Percentiles rank a stretch among this genome's conserved stretches.
phyloP scores from a whole-genome alignment of 2,888 invertebrate species.

The Labia minor region DNA sequence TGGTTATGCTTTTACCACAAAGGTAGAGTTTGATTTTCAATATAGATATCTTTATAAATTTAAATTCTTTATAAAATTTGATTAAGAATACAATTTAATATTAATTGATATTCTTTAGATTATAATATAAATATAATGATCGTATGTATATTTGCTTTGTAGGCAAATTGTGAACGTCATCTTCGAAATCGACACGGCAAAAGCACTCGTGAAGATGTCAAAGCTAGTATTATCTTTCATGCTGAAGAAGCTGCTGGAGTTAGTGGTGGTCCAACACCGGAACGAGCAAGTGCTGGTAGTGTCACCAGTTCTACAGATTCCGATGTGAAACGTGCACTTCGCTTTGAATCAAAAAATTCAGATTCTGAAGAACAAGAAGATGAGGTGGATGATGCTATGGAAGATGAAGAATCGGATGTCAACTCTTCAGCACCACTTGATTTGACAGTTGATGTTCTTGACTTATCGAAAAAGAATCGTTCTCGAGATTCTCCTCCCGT shows the following conservation, averaged over 20 bases:
- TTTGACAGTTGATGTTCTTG: constrained; percentile 66
- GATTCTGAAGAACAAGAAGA: constrained; percentile 40
- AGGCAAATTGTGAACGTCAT: constrained; percentile 89
- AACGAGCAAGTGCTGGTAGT: neutral
- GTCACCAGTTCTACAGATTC: constrained; percentile 7
- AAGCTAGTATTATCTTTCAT: constrained; percentile 76
- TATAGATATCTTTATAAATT: too few species aligned
- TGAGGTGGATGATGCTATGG: constrained; percentile 32
- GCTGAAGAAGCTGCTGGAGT: constrained; percentile 61
- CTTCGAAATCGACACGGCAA: constrained; percentile 83
- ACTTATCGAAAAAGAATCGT: constrained; percentile 65
- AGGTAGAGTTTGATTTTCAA: constrained; percentile 34
- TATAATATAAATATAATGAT: too few species aligned
- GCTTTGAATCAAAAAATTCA: constrained; percentile 29
- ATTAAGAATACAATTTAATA: too few species aligned
- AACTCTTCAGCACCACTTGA: constrained; percentile 48
- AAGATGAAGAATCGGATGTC: constrained; percentile 21
- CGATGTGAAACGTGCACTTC: constrained; percentile 22
- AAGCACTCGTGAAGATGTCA: constrained; percentile 75
- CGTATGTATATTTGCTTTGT: neutral
- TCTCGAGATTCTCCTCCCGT: neutral
- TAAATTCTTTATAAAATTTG: too few species aligned
- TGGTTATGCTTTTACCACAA: constrained; percentile 92
- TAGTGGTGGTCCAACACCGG: neutral
- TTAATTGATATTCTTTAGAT: too few species aligned